These are phyloP conservation scores for Burhinus bistriatus DNA, from an alignment of 2,113 vertebrate species.

Conservation along the genomic window DNA sequence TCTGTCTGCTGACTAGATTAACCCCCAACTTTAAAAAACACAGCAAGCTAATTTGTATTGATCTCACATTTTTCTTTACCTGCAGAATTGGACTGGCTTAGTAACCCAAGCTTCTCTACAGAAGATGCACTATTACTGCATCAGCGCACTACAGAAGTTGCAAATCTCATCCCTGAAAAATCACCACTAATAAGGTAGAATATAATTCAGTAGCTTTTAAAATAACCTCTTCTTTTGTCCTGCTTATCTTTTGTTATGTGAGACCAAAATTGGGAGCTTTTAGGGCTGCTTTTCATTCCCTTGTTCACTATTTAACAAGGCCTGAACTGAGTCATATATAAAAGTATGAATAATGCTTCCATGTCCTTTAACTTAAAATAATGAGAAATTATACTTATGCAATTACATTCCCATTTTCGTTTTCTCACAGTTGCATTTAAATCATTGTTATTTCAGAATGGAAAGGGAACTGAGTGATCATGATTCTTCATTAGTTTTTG, in stretches of 20 bases:
- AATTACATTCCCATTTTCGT: conserved; percentile 16
- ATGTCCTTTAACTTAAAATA: neutral
- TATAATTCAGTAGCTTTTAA: neutral
- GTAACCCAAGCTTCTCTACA: conserved; percentile 85
- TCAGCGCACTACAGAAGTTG: conserved; percentile 54
- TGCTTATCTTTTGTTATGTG: neutral
- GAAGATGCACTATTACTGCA: conserved; percentile 76
- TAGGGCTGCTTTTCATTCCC: neutral
- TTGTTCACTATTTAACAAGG: neutral
- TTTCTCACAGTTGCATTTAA: neutral
- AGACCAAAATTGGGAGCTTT: neutral
- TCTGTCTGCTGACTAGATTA: neutral
- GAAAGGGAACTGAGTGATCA: neutral
- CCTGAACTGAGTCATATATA: neutral
- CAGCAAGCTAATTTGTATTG: neutral
- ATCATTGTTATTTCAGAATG: neutral
- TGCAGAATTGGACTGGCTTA: conserved; percentile 88
- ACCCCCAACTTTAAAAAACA: neutral
- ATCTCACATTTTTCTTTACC: neutral
- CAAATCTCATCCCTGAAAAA: neutral
- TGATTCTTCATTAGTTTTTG: conserved; percentile 19
- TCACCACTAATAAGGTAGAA: conserved; percentile 57
- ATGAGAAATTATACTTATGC: neutral
- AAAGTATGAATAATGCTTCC: neutral
- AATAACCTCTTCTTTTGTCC: neutral